A percentile compares a stretch with the other conserved stretches of the same genome.
These are phyloP conservation scores for Caloenas nicobarica DNA, from an alignment of 2,113 vertebrate species.

Conservation along the genomic window DNA sequence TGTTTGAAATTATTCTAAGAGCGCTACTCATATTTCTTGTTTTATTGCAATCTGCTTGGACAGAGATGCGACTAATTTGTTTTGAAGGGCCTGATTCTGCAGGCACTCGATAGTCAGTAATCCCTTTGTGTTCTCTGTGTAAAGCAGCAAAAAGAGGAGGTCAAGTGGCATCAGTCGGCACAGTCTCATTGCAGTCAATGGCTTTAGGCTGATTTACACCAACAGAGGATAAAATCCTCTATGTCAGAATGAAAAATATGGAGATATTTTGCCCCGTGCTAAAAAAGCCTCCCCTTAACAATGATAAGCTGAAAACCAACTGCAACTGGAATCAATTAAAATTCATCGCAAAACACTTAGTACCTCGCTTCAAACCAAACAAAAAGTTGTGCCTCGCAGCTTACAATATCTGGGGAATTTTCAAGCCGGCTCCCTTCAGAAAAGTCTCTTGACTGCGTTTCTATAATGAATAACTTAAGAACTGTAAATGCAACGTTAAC, in stretches of 20 bases:
- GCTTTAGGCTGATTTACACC: slow-evolving; percentile 28
- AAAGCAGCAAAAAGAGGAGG: slow-evolving; percentile 36
- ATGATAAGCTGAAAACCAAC: not conserved
- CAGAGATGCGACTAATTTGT: slow-evolving; percentile 50
- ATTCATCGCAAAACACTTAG: not conserved
- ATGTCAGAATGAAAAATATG: not conserved
- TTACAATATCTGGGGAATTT: not conserved
- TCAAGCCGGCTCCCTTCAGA: slow-evolving; percentile 25
- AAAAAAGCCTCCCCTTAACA: not conserved
- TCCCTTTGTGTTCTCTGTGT: slow-evolving; percentile 23
- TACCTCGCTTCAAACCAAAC: slow-evolving; percentile 22
- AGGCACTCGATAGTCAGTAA: slow-evolving; percentile 15
- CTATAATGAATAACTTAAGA: slow-evolving; percentile 40
- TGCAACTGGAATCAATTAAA: slow-evolving; percentile 52
- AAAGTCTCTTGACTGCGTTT: slow-evolving; percentile 10
- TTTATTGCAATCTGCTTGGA: slow-evolving; percentile 12
- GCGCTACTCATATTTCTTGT: not conserved
- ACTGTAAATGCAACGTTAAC: slow-evolving; percentile 20
- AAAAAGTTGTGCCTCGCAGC: slow-evolving; percentile 15
- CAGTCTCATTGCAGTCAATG: not conserved
- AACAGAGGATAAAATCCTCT: not conserved
- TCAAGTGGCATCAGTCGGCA: not conserved
- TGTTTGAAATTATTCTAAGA: slow-evolving; percentile 28
- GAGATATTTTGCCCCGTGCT: not conserved
- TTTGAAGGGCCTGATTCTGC: slow-evolving; percentile 57